Base-by-base conservation (phyloP, 2,888 invertebrate species). In the Drosophila vallismaia region DNA sequence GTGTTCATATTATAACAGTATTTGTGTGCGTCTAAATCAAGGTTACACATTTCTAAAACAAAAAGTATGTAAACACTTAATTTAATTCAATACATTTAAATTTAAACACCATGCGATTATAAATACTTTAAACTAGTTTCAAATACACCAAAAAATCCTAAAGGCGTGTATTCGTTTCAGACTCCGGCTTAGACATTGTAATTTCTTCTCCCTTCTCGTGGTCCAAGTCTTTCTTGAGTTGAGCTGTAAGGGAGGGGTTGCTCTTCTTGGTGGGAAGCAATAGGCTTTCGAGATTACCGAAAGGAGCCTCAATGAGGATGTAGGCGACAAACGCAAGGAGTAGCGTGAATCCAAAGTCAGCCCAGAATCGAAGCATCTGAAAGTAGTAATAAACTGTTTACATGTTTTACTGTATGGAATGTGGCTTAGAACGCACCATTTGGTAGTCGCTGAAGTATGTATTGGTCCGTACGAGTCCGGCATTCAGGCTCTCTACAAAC, bases 271-370 rank as follows among this genome's bases (percentile, higher is more conserved):
- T 48, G 67, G 51, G 76, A 66, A 56, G 58, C 77, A 38, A 70
- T 59, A 69, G 70, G 63, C 4, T 71, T 67, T 48, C 64, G n/a
- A 71, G 38, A 12, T 49, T 53, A 12, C 64, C 71, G 3, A 72
- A 58, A 1, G 71, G 71, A 4, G 73, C 71, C 50, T 71, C 72
- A 4, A 71, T 40, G n/a, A 64, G 40, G 9, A 72, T 57, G 46
- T 64, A 72, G 1, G 46, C 51, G 28, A 44, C 8, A n/a, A 46
- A 64, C 12, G 71, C 51, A 1, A 71, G 44, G 4, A 67, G 62
- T 5, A 90, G 9, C 0, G 90, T 86, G 3, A 89, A 75, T n/a
- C 89, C 89, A 51, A 90, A 91, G 71, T 90, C 84, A 9, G 77
- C 74, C 91, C 90, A 90, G 59, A 88, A 90, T 4, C 77, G 77